These are phyloP conservation scores for Rhaphigaster nebulosa DNA, from an alignment of 2,888 invertebrate species.

Conservation along the genomic window DNA sequence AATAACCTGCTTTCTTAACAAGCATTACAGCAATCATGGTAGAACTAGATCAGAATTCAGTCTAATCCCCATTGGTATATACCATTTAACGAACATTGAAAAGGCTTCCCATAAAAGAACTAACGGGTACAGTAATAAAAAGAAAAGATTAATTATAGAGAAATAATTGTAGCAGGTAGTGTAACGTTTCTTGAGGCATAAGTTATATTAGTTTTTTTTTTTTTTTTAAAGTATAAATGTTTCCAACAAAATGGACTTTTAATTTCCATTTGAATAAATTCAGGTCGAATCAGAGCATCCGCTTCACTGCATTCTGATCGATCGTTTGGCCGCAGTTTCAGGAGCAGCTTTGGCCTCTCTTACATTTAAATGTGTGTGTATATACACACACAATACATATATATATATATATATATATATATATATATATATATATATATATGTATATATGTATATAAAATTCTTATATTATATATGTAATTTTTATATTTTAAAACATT, in stretches of 20 bases:
- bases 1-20: too few species aligned
- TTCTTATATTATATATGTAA: too few species aligned
- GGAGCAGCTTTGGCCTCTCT: not conserved
- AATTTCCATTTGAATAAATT: not conserved
- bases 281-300: not conserved
- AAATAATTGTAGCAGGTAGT: not conserved
- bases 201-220: too few species aligned
- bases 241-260: not conserved
- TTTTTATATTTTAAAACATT: too few species aligned
- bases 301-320: not conserved
- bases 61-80: too few species aligned
- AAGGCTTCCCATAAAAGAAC: too few species aligned
- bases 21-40: too few species aligned
- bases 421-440: not conserved
- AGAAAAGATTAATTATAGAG: not conserved
- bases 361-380: not conserved
- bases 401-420: too few species aligned
- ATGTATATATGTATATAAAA: not conserved
- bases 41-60: too few species aligned
- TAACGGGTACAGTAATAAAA: not conserved
- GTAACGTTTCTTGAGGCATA: not conserved
- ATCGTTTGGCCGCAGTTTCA: not conserved
- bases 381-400: too few species aligned
- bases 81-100: too few species aligned
- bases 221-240: too few species aligned